These are phyloP conservation scores for Heliconius sara DNA, from an alignment of 2,888 invertebrate species.

Conservation along the genomic window DNA sequence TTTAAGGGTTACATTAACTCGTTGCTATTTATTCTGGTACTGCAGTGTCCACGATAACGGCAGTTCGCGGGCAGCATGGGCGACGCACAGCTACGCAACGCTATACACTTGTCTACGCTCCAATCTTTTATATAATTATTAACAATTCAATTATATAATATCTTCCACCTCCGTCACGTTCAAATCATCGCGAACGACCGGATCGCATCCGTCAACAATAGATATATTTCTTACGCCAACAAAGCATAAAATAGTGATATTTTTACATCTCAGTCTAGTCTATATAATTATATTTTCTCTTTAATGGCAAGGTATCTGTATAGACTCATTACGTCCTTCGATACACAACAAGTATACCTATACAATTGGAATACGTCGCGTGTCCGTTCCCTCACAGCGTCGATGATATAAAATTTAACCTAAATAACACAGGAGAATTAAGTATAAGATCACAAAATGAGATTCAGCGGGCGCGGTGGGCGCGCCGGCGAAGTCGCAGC, in stretches of 20 bases:
- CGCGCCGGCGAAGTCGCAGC: constrained; percentile 81
- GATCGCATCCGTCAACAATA: constrained; percentile 74
- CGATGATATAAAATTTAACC: constrained; percentile 85
- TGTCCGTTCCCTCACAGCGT: constrained; percentile 82
- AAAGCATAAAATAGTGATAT: constrained; percentile 84
- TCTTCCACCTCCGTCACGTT: constrained; percentile 66
- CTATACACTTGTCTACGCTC: constrained; percentile 64
- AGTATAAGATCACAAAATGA: constrained; percentile 85
- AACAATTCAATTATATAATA: constrained; percentile 71
- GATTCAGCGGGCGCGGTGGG: constrained; percentile 79
- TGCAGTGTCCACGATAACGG: not conserved
- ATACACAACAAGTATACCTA: constrained; percentile 83
- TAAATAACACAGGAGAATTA: constrained; percentile 85
- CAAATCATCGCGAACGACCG: constrained; percentile 65
- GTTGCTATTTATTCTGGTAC: not conserved
- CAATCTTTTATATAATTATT: constrained; percentile 66
- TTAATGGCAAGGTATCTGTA: constrained; percentile 84
- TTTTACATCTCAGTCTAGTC: constrained; percentile 84
- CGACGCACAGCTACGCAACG: constrained; percentile 52
- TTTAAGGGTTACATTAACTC: not conserved
- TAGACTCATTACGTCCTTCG: constrained; percentile 81
- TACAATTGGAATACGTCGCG: constrained; percentile 79
- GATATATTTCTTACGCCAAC: constrained; percentile 78
- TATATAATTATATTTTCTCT: constrained; percentile 78
- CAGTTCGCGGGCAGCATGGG: constrained; percentile 45